Conservation (phyloP, 1,140 invertebrate species). For the Drosophila sucinea region DNA sequence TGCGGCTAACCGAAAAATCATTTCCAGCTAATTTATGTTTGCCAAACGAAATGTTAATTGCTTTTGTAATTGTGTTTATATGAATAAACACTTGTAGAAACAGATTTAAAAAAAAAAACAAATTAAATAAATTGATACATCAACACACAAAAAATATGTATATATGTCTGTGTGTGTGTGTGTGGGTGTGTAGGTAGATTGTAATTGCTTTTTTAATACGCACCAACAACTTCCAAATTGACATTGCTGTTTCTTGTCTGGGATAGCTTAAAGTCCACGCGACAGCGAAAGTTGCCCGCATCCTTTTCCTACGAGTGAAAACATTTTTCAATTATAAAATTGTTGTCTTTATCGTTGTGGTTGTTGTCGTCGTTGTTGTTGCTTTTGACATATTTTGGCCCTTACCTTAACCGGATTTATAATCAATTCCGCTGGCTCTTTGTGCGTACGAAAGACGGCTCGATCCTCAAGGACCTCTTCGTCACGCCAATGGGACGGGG, state of each 20-base stretch:
- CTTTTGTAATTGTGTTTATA: slow-evolving; percentile 57
- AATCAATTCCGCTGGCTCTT: slow-evolving; percentile 84
- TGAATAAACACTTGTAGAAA: slow-evolving; percentile 17
- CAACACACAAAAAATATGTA: background rate
- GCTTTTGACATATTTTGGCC: background rate
- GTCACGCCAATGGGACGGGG: slow-evolving; percentile 84
- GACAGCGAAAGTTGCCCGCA: slow-evolving; percentile 89
- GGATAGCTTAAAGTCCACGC: slow-evolving; percentile 91
- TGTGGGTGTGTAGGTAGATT: slow-evolving; percentile 9
- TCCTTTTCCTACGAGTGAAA: slow-evolving; percentile 87
- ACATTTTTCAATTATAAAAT: slow-evolving; percentile 74
- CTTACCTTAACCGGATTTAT: slow-evolving; percentile 82
- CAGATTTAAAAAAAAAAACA: background rate
- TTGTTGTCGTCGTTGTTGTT: slow-evolving; percentile 47
- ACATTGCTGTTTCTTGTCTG: slow-evolving; percentile 92
- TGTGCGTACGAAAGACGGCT: slow-evolving; percentile 84
- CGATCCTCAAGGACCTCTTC: slow-evolving; percentile 84
- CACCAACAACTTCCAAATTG: slow-evolving; percentile 91
- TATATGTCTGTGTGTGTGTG: background rate
- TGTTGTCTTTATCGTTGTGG: slow-evolving; percentile 14
- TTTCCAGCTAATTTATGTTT: slow-evolving; percentile 69
- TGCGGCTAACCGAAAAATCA: slow-evolving; percentile 66
- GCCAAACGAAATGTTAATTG: slow-evolving; percentile 55
- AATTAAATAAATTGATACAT: background rate
- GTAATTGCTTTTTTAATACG: slow-evolving; percentile 83